Evolutionary conservation across 2,888 invertebrate genomes (phyloP).

Genomic region (Notocelia uddmanniana): DNA sequence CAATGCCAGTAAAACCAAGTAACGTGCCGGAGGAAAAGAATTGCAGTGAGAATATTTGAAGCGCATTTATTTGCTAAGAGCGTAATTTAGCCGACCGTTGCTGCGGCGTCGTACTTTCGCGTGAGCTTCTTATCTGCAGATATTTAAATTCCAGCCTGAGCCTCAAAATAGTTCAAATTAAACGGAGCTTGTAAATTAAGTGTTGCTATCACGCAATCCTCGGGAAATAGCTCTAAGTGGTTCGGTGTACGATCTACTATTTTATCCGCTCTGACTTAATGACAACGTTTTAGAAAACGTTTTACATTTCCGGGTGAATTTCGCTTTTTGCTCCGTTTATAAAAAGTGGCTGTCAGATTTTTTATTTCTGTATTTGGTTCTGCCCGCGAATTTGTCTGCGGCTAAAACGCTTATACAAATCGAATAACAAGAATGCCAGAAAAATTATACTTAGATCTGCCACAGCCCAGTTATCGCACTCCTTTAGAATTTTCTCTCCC

Average conservation of each 20-base stretch:
- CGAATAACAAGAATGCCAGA: too few relatives aligned
- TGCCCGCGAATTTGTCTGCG: too few relatives aligned
- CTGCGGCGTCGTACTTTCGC: slow-evolving; percentile 69
- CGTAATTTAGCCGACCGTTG: slow-evolving; percentile 70
- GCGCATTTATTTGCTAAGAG: slow-evolving; percentile 72
- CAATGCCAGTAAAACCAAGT: slow-evolving; percentile 37
- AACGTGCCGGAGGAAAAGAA: slow-evolving; percentile 43
- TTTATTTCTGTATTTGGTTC: too few relatives aligned
- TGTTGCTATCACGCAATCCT: slow-evolving; percentile 84
- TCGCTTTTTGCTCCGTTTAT: not conserved
- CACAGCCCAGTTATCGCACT: too few relatives aligned
- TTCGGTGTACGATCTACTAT: slow-evolving; percentile 73
- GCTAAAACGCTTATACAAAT: too few relatives aligned
- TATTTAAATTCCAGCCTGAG: slow-evolving; percentile 77
- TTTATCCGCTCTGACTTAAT: slow-evolving; percentile 69
- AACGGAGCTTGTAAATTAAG: slow-evolving; percentile 83
- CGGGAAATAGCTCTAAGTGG: slow-evolving; percentile 81
- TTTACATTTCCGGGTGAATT: slow-evolving; percentile 30
- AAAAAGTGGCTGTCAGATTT: not conserved
- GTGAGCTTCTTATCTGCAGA: slow-evolving; percentile 82
- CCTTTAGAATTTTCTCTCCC: too few relatives aligned
- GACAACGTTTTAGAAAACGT: slow-evolving; percentile 55
- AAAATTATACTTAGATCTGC: too few relatives aligned
- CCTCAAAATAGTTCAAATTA: slow-evolving; percentile 81
- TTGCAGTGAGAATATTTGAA: slow-evolving; percentile 55